Base-by-base conservation (phyloP, 2,113 vertebrate species). In the Labeo rohita region DNA sequence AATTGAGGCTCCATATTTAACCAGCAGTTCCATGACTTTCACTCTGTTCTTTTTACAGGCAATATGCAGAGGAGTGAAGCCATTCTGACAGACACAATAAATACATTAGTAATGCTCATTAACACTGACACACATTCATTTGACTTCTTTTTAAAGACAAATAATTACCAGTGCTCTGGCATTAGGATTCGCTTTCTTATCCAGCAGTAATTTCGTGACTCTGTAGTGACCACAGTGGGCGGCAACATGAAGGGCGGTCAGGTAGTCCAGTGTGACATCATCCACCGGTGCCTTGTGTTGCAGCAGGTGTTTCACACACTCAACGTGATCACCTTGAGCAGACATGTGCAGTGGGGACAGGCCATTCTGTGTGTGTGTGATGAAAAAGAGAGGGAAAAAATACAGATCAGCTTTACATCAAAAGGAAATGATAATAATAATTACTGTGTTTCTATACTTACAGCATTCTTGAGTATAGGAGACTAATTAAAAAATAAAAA, bases 1-100 rank as follows among this genome's bases (percentile, higher is more conserved):
- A 91, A 99, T 99, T 92, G 98, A 98, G 89, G 98, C 98, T 91
- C 98, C 98, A 86, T 99, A 99, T 95, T 99, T 99, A 93, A 99
- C 96, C 87, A 99, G 94, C 90, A 99, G 96, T 92, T 99, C 98
- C 98, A 99, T 99, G 95, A 99, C 98, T 94, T 99, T 99, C 94
- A 99, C 98, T 92, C 98, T 94, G 94, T 99, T 99, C 96, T 99
- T 99, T 96, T 99, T 99, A 94, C 98, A 99, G 92, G 98, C 98
- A 90, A 99, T 99, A 93, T 99, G 98, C 92, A 99, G 97, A 86
- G 98, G 98, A 92, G 98, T 99, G 94, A 99, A 99, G 92, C 98
- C 98, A 88, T 99, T 99, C 95, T 97, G 94, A 87, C 94, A 93
- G 89, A 61, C 36, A 88, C 43, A 86, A 65, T 18, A 70, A 4